Conservation (phyloP, 1,140 invertebrate species). For the Bombus impatiens region DNA sequence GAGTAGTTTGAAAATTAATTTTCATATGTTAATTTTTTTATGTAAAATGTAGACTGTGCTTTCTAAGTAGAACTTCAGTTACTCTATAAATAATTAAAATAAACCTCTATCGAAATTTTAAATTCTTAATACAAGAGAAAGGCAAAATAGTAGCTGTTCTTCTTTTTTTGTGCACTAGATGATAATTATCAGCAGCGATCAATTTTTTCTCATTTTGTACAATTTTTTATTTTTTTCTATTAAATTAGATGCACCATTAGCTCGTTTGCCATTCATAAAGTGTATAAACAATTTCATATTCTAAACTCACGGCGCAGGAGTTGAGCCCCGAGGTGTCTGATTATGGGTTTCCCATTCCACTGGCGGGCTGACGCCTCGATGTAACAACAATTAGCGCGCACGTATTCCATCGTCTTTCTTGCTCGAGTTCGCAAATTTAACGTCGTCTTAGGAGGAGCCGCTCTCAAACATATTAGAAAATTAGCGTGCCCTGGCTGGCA, state of each 20-base stretch:
- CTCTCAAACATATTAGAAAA: constrained; percentile 27
- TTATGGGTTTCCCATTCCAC: neutral
- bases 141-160: neutral
- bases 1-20: neutral
- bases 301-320: neutral
- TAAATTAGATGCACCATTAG: neutral
- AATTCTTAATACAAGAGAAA: neutral
- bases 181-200: no score
- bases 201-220: no score
- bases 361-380: neutral
- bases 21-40: neutral
- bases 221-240: no score
- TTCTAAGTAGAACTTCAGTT: neutral
- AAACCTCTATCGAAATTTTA: neutral
- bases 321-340: neutral
- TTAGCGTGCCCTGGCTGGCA: neutral
- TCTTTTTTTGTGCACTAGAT: no score
- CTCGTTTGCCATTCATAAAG: neutral
- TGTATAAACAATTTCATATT: neutral
- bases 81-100: no score
- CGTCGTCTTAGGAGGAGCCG: neutral
- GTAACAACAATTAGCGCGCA: neutral
- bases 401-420: neutral
- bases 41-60: neutral
- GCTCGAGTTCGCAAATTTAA: constrained; percentile 13